A percentile compares a stretch with the other conserved stretches of the same genome.
Evolutionary conservation across 2,888 invertebrate species (phyloP).

Genomic region (Troglohyphantes excavatus): DNA sequence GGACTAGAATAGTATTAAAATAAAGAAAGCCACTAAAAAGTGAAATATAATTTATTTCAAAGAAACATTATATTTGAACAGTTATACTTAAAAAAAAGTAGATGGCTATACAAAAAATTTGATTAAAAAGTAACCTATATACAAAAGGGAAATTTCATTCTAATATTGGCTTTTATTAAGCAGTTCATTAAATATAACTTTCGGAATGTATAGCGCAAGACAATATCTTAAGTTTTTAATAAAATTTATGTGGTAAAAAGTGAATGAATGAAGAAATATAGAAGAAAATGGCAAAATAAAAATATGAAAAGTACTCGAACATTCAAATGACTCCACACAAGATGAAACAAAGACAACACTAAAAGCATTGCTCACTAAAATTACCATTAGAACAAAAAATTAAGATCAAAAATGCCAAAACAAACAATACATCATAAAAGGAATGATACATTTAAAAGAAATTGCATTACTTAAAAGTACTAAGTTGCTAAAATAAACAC

Average conservation of each 20-base stretch:
- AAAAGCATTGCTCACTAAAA: neutral
- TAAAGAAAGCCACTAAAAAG: neutral
- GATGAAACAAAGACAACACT: neutral
- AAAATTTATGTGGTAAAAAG: neutral
- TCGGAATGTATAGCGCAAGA: no score
- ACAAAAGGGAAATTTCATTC: neutral
- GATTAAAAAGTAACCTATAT: neutral
- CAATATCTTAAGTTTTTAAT: no score
- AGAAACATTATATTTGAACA: conserved; percentile 23
- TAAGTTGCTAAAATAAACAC: no score
- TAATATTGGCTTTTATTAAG: neutral
- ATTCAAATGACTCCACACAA: neutral
- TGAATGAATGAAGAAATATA: neutral
- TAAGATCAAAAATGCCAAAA: neutral
- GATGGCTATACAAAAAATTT: neutral
- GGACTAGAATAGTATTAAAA: no score
- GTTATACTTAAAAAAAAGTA: neutral
- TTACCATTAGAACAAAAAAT: neutral
- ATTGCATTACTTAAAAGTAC: no score
- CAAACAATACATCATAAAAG: conserved; percentile 3
- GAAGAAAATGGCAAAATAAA: neutral
- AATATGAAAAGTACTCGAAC: neutral
- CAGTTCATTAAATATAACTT: no score
- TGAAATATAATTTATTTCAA: conserved; percentile 37
- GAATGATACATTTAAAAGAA: neutral